Evolutionary conservation across 2,113 vertebrate species (phyloP), one percentile per base, ranked within the genome.

Genomic region (Merops nubicus): DNA sequence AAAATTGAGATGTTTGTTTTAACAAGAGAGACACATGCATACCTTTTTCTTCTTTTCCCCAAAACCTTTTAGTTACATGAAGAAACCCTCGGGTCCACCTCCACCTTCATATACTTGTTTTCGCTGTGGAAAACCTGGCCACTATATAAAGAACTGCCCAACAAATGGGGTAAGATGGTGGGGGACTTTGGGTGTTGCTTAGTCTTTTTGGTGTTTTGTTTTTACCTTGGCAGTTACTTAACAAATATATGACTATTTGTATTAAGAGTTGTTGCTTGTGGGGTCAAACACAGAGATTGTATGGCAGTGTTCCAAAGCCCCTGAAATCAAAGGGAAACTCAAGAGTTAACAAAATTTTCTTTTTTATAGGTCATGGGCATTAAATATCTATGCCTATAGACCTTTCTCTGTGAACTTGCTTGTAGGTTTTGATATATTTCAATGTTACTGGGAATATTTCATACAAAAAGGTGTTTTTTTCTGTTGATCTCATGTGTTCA

Each of bases 141-240:
- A 99, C 97, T 99, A 99, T 94, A 99, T 99, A 97, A 99, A 99
- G 97, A 99, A 99, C 97, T 99, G 99, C 91, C 99, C 99, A 36
- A 98, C 98, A 16, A 99, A 98, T 40, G 98, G 98, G 98, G 99
- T 99, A 98, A 99, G 99, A 68, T 23, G n/a, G 11, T 8, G 38
- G 19, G 29, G 45, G 17, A 7, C 17, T 23, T 34, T 6, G 15
- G 33, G 8, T 8, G 8, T 15, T 65, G 8, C 40, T 86, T 51
- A 4, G 7, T 2, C 48, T 88, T 51, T 45, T 2, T 2, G 5
- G 28, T 18, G 11, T 42, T 64, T 25, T 25, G 15, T 62, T 22
- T 47, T 86, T 51, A 11, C 26, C 7, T 36, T 36, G 22, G 18
- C 34, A 43, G 12, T 78, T 75, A 10, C 5, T 3, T 74, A 29